A percentile compares a stretch with the other conserved stretches of the same genome.
Evolutionary conservation across 2,888 invertebrate species (phyloP).

Genomic region (Bursaphelenchus okinawaensis): DNA sequence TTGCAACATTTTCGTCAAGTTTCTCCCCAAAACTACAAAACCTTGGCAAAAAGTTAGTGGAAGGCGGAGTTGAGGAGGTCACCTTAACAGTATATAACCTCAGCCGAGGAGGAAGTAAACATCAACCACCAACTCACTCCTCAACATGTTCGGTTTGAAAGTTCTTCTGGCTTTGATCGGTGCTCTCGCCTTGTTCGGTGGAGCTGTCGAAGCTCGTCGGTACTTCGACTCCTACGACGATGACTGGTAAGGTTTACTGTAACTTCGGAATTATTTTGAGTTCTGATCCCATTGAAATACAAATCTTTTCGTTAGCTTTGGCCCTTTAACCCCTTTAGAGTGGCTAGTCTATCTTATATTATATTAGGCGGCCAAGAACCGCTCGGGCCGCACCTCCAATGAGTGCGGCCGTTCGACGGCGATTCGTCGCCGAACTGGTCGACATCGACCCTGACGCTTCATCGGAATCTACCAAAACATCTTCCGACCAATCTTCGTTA

Average conservation of each 20-base stretch:
- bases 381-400: neutral
- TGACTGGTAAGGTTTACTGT: conserved; percentile 9
- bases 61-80: neutral
- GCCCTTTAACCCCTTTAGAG: neutral
- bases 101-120: neutral
- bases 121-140: neutral
- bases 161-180: neutral
- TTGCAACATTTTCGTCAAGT: neutral
- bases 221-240: conserved; percentile 11
- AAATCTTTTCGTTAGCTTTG: neutral
- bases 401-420: neutral
- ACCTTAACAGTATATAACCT: neutral
- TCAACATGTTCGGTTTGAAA: neutral
- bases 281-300: no score
- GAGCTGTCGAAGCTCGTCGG: neutral
- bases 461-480: neutral
- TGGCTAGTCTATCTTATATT: neutral
- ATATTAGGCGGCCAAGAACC: neutral
- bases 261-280: neutral
- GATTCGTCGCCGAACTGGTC: neutral
- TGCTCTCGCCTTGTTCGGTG: neutral
- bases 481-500: neutral
- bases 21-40: neutral
- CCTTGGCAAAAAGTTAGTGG: neutral
- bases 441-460: no score